Evolutionary conservation across 2,113 vertebrate genomes (phyloP).

Genomic region (Crotalus tigris): DNA sequence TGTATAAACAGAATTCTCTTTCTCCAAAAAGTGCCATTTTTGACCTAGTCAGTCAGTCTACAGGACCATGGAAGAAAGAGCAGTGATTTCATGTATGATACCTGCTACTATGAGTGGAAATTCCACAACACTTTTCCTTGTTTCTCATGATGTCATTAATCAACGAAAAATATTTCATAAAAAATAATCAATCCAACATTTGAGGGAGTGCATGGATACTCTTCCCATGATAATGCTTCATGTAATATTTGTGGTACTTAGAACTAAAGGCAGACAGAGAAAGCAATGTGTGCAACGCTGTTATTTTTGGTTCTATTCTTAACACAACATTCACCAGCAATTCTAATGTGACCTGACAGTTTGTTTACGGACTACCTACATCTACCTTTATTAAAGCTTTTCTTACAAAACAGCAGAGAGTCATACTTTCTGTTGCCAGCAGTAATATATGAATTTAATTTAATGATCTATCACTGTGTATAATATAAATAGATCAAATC

Average conservation of each 20-base stretch:
- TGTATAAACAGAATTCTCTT: background rate
- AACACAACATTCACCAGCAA: background rate
- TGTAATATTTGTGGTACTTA: background rate
- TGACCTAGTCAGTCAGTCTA: background rate
- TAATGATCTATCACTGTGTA: constrained; percentile 35
- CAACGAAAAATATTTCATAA: background rate
- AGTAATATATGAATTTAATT: constrained; percentile 1
- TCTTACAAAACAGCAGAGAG: background rate
- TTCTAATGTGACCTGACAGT: background rate
- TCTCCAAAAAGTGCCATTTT: background rate
- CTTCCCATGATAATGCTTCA: background rate
- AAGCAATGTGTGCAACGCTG: background rate
- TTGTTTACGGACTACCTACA: background rate
- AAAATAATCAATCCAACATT: background rate
- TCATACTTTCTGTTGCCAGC: background rate
- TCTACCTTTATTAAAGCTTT: background rate
- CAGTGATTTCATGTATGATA: background rate
- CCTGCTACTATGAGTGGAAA: background rate
- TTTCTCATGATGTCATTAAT: background rate
- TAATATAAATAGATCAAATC: constrained; percentile 47
- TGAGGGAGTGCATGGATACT: background rate
- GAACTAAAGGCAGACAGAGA: background rate
- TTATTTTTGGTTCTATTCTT: background rate
- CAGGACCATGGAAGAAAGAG: background rate
- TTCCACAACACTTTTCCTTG: background rate